Conservation (phyloP, 2,113 vertebrate genomes). For the Cervus canadensis region DNA sequence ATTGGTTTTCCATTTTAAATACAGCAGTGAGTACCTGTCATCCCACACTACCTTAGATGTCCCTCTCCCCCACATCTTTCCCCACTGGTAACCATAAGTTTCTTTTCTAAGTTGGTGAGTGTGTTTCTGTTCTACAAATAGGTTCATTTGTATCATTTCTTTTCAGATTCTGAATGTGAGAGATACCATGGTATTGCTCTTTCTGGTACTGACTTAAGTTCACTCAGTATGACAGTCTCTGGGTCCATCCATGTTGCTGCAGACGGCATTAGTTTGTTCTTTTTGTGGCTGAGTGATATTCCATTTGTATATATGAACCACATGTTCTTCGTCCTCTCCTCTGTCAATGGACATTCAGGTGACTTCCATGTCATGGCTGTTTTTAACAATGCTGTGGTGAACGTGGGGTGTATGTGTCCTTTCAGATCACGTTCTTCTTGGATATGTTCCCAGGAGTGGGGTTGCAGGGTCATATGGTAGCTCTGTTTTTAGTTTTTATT, state of each 20-base stretch:
- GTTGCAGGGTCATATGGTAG: neutral
- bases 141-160: neutral
- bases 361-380: neutral
- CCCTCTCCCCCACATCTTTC: neutral
- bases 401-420: fast-evolving
- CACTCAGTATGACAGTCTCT: neutral
- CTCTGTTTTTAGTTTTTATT: neutral
- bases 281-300: neutral
- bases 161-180: neutral
- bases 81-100: neutral
- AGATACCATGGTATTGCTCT: neutral
- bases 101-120: neutral
- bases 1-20: neutral
- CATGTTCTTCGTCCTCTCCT: fast-evolving
- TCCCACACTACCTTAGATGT: neutral
- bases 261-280: neutral
- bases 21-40: neutral
- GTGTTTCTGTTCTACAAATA: neutral
- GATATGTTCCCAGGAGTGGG: neutral
- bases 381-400: fast-evolving
- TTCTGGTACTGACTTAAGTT: neutral
- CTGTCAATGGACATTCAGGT: neutral
- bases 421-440: neutral
- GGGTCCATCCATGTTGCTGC: neutral
- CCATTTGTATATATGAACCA: neutral